Conservation (phyloP, 2,797 vertebrate genomes). For the Amazona finschi region DNA sequence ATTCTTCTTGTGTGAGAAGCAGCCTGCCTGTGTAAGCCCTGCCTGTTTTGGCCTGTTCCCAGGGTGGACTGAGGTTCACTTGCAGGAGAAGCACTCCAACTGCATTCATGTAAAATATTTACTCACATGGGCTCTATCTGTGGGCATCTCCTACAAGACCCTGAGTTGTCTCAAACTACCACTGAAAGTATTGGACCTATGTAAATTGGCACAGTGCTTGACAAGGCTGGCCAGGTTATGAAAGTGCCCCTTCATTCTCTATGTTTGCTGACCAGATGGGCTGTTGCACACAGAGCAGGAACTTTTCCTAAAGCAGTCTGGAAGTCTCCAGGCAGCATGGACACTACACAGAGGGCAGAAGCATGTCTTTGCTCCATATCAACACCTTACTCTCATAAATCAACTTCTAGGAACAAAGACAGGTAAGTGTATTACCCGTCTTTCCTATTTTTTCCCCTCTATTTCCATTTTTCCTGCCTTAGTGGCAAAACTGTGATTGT, state of each 20-base stretch:
- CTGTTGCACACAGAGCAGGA: neutral
- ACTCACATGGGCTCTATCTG: neutral
- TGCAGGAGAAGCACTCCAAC: neutral
- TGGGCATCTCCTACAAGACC: neutral
- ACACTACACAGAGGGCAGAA: neutral
- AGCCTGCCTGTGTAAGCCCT: neutral
- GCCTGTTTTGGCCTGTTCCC: neutral
- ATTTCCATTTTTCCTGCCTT: neutral
- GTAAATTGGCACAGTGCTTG: neutral
- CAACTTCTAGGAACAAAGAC: neutral
- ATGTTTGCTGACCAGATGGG: fast-evolving
- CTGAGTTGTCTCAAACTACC: neutral
- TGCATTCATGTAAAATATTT: neutral
- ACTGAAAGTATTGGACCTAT: neutral
- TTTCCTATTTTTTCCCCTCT: neutral
- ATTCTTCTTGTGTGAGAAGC: neutral
- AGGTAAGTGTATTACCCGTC: neutral
- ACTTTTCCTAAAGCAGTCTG: neutral
- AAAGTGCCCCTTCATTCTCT: neutral
- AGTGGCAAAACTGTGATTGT: neutral
- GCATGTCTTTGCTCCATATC: neutral
- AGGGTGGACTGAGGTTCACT: neutral
- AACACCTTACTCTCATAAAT: neutral
- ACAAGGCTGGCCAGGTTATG: neutral
- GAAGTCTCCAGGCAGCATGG: neutral